Evolutionary conservation across 2,888 invertebrate species (phyloP).

Genomic region (Philereme vetulata): DNA sequence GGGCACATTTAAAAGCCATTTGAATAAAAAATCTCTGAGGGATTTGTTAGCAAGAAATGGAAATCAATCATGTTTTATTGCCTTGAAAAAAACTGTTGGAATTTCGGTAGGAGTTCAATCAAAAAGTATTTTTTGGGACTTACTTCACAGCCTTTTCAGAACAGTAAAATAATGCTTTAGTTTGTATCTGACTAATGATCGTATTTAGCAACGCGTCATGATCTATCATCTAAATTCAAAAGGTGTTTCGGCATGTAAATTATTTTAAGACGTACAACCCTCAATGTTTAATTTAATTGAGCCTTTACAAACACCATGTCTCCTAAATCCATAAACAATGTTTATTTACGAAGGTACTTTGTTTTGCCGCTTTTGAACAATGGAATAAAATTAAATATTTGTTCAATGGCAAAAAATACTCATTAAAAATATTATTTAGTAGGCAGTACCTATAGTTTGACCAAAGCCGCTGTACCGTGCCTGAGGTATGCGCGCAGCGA

Average conservation of each 20-base stretch:
- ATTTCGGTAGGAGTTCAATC: too few relatives aligned
- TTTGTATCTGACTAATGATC: neutral
- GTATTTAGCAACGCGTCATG: conserved; percentile 21
- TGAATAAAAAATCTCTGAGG: conserved; percentile 6
- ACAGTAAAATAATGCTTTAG: neutral
- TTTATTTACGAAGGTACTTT: conserved; percentile 34
- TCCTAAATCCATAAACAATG: conserved; percentile 42
- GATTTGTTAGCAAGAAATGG: conserved; percentile 14
- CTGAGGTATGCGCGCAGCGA: too few relatives aligned
- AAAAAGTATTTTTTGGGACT: too few relatives aligned
- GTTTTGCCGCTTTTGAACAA: conserved; percentile 29
- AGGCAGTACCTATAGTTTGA: too few relatives aligned
- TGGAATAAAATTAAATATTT: conserved; percentile 21
- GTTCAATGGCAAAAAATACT: too few relatives aligned
- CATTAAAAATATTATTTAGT: too few relatives aligned
- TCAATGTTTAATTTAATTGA: conserved; percentile 48
- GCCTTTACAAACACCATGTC: conserved; percentile 46
- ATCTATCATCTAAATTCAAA: conserved; percentile 39
- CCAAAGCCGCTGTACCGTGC: too few relatives aligned
- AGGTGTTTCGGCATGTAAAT: conserved; percentile 54
- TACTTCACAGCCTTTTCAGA: too few relatives aligned
- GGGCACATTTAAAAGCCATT: conserved; percentile 12
- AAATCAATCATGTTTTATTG: conserved; percentile 19
- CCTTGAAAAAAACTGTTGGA: too few relatives aligned
- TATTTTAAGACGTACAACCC: conserved; percentile 47